phyloP scores from a whole-genome alignment of 1,140 invertebrate species.

The Eriocheir sinensis region DNA sequence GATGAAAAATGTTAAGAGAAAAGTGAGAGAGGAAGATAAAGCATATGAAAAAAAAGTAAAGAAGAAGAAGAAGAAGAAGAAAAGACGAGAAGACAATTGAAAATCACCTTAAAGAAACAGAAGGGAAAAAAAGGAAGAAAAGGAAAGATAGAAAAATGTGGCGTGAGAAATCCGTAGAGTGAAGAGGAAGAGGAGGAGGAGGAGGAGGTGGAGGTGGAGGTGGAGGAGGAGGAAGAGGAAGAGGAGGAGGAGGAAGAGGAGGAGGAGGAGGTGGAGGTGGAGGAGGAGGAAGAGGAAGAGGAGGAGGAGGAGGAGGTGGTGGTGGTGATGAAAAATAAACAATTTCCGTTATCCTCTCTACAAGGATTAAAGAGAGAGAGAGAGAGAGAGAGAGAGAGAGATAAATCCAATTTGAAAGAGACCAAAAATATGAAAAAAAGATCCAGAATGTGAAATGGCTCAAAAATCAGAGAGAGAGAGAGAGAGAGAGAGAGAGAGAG shows the following conservation, averaged over 20 bases:
- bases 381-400: too few species aligned
- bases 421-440: neutral
- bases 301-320: neutral
- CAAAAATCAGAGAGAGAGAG: neutral
- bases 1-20: neutral
- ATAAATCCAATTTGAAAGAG: too few species aligned
- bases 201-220: too few species aligned
- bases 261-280: neutral
- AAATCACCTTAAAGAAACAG: neutral
- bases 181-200: neutral
- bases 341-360: too few species aligned
- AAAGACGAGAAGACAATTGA: neutral
- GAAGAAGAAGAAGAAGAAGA: too few species aligned
- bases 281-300: neutral
- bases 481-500: neutral
- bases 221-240: neutral
- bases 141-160: neutral
- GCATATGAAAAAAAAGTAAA: too few species aligned
- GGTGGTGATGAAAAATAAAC: neutral
- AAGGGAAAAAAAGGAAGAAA: neutral
- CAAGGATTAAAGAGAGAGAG: too few species aligned
- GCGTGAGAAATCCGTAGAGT: neutral
- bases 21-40: too few species aligned
- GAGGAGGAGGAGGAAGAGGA: neutral
- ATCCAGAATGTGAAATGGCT: too few species aligned